Conservation (phyloP, 2,888 invertebrate species). For the Pheosia gnoma region DNA sequence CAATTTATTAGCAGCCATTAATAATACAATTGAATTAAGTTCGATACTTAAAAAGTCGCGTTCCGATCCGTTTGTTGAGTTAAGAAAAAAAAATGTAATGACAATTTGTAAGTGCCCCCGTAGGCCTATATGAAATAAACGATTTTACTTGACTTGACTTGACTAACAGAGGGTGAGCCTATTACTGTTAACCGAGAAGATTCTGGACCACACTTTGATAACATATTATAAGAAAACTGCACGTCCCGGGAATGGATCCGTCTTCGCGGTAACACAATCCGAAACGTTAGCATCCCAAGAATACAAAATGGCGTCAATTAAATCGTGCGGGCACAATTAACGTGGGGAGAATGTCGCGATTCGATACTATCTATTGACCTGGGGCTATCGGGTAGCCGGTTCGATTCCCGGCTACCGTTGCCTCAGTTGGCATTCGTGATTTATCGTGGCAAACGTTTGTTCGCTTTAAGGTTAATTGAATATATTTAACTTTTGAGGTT, state of each 20-base stretch:
- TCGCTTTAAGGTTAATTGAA: slow-evolving; percentile 68
- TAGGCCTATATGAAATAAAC: too few relatives aligned
- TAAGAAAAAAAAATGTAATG: too few relatives aligned
- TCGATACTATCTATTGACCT: slow-evolving; percentile 76
- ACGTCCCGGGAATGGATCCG: too few relatives aligned
- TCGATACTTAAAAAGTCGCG: too few relatives aligned
- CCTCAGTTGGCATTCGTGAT: slow-evolving; percentile 61
- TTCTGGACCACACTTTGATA: too few relatives aligned
- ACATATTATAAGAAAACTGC: too few relatives aligned
- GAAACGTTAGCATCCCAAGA: not conserved
- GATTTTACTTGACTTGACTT: too few relatives aligned
- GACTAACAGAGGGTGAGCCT: too few relatives aligned
- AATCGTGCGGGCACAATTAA: slow-evolving; percentile 70
- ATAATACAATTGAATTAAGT: too few relatives aligned
- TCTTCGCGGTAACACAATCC: not conserved
- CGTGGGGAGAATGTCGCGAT: slow-evolving; percentile 66
- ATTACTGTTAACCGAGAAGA: too few relatives aligned
- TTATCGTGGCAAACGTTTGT: slow-evolving; percentile 68
- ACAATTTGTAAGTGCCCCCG: too few relatives aligned
- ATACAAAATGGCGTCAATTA: slow-evolving; percentile 67
- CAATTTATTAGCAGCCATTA: not conserved
- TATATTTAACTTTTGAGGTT: slow-evolving; percentile 41
- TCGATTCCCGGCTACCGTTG: slow-evolving; percentile 70
- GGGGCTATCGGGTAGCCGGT: slow-evolving; percentile 74
- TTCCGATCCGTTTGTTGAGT: too few relatives aligned